Evolutionary conservation across 1,140 invertebrate species (phyloP), one percentile per base, ranked within the genome.

Genomic region (Cydia amplana): DNA sequence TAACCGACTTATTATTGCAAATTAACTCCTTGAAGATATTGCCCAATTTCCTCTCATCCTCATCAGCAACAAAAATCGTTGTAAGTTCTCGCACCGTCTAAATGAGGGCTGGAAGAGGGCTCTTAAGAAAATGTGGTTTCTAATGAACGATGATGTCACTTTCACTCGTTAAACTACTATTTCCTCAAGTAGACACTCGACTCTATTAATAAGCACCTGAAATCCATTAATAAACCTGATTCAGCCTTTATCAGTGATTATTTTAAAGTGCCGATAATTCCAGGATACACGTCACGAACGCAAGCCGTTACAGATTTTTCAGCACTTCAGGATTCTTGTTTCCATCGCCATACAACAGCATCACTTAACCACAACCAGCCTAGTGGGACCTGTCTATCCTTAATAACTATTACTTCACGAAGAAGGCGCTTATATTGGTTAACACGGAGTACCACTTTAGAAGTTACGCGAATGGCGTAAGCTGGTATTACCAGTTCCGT

Each of bases 271-370:
- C 9, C 55, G 55, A 60, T 60, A 60, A 20, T 60, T 60, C 7
- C 55, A 60, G 55, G 55, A 60, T 23, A n/a, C n/a, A 60, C 55
- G 55, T 60, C 55, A 60, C 55, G n/a, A 18, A n/a, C n/a, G 18
- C 7, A 60, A 12, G 55, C 55, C 55, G 55, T 60, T 60, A 20
- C 55, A 60, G 55, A 60, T 60, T 60, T 60, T 60, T 20, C 55
- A n/a, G 55, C 55, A 60, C 55, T 60, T 60, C 18, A 60, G 4
- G 7, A 16, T 20, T 20, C 55, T n/a, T 60, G 55, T 60, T 60
- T 10, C 7, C 55, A 23, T 60, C 55, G 20, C 55, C n/a, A 4
- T 20, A 18, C 18, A 10, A 60, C 16, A 18, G 55, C 18, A 9
- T 18, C 55, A 60, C 55, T 51, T 20, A n/a, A 23, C 5, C 4